Evolutionary conservation across 2,888 invertebrate genomes (phyloP), one percentile per base, ranked within the genome.

Genomic region (Cataglyphis altisquamis): DNA sequence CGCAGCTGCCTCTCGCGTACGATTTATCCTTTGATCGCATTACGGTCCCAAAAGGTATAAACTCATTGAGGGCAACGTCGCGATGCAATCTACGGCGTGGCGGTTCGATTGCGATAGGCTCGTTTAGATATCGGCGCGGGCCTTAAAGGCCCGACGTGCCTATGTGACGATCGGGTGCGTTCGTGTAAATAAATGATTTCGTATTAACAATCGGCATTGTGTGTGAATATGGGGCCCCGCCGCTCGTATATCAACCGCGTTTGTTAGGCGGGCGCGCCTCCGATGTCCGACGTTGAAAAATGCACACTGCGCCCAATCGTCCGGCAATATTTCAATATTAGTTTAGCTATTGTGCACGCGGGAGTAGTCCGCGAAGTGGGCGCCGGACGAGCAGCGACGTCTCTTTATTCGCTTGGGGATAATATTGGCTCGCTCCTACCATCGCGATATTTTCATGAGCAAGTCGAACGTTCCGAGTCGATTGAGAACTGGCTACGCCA

Each of bases 261-360:
- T 93, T 93, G 92, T 92, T 92, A 91, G n/a, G 90, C 89, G 87
- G 92, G 91, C 92, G 90, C 93, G 93, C 92, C 94, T 93, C 89
- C 91, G 85, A 86, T 68, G 84, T 88, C 87, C 91, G 93, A 94
- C 94, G 91, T 91, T 94, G 93, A 94, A 93, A 94, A 93, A 94
- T 92, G 92, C 89, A 86, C 87, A 83, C 77, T 87, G 86, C 86
- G 86, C 89, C 91, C 91, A 91, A 92, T 93, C 93, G 93, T 86
- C 91, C 84, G 90, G 92, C 92, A 92, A 94, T 94, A 94, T 94
- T 94, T 94, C 94, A 93, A 94, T 94, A 94, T 94, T 94, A 94
- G 94, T 94, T 94, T 93, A 94, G 91, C 93, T 92, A 93, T 93
- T 93, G 93, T 93, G 91, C 88, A 74, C 62, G 84, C 57, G 78